Conservation (phyloP, 2,113 vertebrate genomes). For the Pygathrix nemaeus region DNA sequence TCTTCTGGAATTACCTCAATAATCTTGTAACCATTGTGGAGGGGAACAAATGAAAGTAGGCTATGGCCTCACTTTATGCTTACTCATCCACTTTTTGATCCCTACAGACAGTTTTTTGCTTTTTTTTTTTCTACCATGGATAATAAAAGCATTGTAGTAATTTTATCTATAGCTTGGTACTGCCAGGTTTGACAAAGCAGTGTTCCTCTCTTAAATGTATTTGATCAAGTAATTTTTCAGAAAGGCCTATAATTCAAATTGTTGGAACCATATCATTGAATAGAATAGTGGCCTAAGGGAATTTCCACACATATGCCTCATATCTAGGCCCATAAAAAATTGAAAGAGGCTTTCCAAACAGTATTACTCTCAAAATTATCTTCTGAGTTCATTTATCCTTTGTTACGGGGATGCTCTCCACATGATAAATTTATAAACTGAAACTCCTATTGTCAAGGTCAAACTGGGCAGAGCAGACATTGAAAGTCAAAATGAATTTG, state of each 20-base stretch:
- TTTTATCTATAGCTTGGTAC: constrained; percentile 24
- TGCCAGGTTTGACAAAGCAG: constrained; percentile 48
- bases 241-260: constrained; percentile 65
- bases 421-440: constrained; percentile 55
- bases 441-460: constrained; percentile 49
- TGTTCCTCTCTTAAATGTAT: constrained; percentile 58
- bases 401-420: background rate
- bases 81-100: constrained; percentile 36
- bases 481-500: constrained; percentile 51
- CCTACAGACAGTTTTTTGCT: background rate
- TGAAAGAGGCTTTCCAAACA: constrained; percentile 29
- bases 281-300: constrained; percentile 33
- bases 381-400: constrained; percentile 24
- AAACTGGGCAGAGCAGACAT: constrained; percentile 1
- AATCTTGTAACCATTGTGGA: constrained; percentile 59
- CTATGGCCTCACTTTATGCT: constrained; percentile 7
- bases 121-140: background rate
- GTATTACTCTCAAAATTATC: constrained; percentile 43
- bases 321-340: constrained; percentile 39
- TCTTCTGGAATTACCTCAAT: constrained; percentile 72
- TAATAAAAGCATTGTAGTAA: constrained; percentile 56
- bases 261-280: background rate
- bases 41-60: constrained; percentile 37
- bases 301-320: constrained; percentile 42
- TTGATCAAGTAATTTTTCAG: constrained; percentile 64